Conservation (phyloP, 1,140 invertebrate species). For the Tachypleus tridentatus region DNA sequence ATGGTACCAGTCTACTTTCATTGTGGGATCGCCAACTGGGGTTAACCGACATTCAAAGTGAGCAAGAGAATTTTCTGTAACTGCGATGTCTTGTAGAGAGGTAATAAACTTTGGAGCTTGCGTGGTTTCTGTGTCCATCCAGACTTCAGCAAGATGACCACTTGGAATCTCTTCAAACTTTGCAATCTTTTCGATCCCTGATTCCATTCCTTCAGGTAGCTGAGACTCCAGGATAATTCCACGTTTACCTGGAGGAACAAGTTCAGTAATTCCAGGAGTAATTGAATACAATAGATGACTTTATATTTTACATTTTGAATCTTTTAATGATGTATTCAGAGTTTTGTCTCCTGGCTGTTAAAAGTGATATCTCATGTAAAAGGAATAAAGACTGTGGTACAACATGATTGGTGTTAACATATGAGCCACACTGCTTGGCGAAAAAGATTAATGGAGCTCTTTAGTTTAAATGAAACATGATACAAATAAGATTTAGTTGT, state of each 20-base stretch:
- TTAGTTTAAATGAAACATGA: no score
- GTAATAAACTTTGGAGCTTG: conserved; percentile 87
- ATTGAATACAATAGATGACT: no score
- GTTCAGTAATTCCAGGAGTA: no score
- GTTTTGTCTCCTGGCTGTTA: no score
- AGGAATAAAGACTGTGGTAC: no score
- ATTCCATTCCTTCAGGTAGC: conserved; percentile 69
- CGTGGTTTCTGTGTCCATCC: conserved; percentile 48
- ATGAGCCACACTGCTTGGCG: no score
- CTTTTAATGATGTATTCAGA: no score
- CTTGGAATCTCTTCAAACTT: conserved; percentile 61
- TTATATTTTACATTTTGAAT: no score
- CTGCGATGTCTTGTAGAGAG: conserved; percentile 64
- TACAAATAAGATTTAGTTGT: no score
- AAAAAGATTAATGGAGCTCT: no score
- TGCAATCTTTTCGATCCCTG: conserved; percentile 81
- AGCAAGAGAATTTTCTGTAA: conserved; percentile 75
- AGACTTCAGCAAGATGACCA: conserved; percentile 45
- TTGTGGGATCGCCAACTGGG: conserved; percentile 81
- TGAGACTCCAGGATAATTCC: conserved; percentile 84
- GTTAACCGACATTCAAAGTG: conserved; percentile 83
- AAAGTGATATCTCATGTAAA: no score
- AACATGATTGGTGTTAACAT: no score
- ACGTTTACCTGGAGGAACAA: conserved; percentile 43
- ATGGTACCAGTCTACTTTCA: conserved; percentile 93